Conservation (phyloP, 2,888 invertebrate genomes). For the Thelaira solivaga region DNA sequence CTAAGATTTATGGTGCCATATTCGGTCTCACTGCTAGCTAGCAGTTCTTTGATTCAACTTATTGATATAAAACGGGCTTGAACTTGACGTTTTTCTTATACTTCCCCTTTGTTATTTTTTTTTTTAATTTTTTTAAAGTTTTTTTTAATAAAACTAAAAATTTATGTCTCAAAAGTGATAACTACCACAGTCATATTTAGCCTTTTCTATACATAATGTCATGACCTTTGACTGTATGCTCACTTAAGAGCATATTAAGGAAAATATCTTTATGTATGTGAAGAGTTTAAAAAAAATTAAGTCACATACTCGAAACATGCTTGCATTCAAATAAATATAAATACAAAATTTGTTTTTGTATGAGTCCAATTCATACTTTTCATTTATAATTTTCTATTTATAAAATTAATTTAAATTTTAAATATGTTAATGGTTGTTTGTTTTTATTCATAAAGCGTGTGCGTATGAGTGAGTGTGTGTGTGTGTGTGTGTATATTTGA, state of each 20-base stretch:
- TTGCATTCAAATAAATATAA: neutral
- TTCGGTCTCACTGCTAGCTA: no score
- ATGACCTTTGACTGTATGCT: neutral
- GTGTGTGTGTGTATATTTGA: neutral
- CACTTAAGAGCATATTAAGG: neutral
- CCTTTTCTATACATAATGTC: neutral
- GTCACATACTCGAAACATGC: neutral
- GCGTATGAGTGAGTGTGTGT: neutral
- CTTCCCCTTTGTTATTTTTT: no score
- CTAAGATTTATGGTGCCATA: no score
- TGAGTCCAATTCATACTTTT: constrained; percentile 22
- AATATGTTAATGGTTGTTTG: constrained; percentile 52
- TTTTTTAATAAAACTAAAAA: no score
- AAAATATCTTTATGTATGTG: neutral
- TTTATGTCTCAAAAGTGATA: neutral
- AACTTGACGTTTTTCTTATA: no score
- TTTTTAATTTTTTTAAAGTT: no score
- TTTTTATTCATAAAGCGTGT: neutral
- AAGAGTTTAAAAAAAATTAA: neutral
- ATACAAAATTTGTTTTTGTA: neutral
- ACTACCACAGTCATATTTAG: neutral
- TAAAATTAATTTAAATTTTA: constrained; percentile 51
- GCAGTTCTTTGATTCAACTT: no score
- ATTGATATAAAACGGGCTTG: no score
- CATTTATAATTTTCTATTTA: constrained; percentile 47